Percentiles rank a stretch among this genome's conserved stretches.
phyloP scores from a whole-genome alignment of 2,113 vertebrate species.

The Takifugu flavidus region DNA sequence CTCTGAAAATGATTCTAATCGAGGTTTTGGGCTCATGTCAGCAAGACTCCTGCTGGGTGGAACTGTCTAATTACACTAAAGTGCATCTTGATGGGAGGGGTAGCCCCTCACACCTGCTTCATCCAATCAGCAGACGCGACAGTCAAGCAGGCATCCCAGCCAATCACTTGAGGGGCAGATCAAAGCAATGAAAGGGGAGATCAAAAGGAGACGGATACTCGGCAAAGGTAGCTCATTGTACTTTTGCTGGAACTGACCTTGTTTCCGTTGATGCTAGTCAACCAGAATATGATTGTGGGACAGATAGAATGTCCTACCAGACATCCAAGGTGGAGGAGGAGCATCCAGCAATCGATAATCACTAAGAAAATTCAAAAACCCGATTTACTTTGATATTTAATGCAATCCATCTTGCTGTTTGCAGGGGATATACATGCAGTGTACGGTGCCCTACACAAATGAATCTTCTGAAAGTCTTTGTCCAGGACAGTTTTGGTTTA shows the following conservation, averaged over 20 bases:
- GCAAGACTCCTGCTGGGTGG: conserved; percentile 70
- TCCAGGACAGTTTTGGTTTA: conserved; percentile 38
- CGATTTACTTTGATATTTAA: conserved; percentile 27
- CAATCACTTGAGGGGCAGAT: conserved; percentile 62
- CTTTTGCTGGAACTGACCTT: conserved; percentile 41
- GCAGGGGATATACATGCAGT: conserved; percentile 12
- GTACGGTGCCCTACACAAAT: conserved; percentile 19
- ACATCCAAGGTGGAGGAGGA: too few species aligned
- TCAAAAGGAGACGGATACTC: conserved; percentile 58
- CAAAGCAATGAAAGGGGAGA: conserved; percentile 53
- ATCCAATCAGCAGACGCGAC: conserved; percentile 63
- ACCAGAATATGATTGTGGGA: background rate
- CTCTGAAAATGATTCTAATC: conserved; percentile 72
- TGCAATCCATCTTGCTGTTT: conserved; percentile 31
- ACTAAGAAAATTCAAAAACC: conserved; percentile 14
- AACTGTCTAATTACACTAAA: conserved; percentile 75
- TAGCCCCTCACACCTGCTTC: conserved; percentile 47
- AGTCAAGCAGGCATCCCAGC: conserved; percentile 58
- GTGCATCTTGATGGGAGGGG: conserved; percentile 63
- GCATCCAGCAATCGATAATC: conserved; percentile 9
- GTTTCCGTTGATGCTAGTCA: conserved; percentile 28
- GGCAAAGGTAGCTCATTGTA: conserved; percentile 8
- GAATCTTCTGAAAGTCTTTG: conserved; percentile 38
- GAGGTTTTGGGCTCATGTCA: conserved; percentile 65
- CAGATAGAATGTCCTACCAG: background rate